phyloP scores from a whole-genome alignment of 2,797 vertebrate genomes.

The Microcaecilia unicolor region DNA sequence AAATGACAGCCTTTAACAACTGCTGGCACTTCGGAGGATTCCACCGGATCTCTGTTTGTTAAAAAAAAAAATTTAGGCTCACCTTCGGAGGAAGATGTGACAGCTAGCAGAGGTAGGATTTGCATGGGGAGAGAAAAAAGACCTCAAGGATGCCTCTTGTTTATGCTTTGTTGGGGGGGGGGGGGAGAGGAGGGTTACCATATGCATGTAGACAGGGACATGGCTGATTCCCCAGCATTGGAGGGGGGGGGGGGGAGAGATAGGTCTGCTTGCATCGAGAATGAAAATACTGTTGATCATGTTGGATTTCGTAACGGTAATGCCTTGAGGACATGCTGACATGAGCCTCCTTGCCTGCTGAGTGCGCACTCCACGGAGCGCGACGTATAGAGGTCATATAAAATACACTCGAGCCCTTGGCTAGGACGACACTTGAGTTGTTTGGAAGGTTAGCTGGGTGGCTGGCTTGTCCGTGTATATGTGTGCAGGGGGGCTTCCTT shows the following conservation, averaged over 20 bases:
- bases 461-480: conserved; percentile 16
- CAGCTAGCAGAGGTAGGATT: conserved; percentile 63
- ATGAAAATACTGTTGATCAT: conserved; percentile 5
- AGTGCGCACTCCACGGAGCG: conserved; percentile 29
- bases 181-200: conserved; percentile 1
- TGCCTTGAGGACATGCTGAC: conserved; percentile 22
- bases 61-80: conserved; percentile 32
- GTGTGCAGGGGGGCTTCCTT: background rate
- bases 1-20: conserved; percentile 41
- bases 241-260: conserved; percentile 16
- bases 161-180: background rate
- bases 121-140: conserved; percentile 39
- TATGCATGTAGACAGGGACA: conserved; percentile 32
- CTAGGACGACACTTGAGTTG: conserved; percentile 8
- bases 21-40: conserved; percentile 45
- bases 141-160: conserved; percentile 45
- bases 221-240: conserved; percentile 1
- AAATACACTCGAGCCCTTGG: conserved; percentile 32
- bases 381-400: conserved; percentile 47
- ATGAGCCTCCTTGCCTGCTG: conserved; percentile 16
- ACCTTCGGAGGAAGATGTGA: conserved; percentile 60
- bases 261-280: background rate
- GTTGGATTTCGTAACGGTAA: conserved; percentile 28
- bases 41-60: conserved; percentile 43
- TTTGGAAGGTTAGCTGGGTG: conserved; percentile 11